phyloP scores from a whole-genome alignment of 1,140 invertebrate genomes.

The Hesperophylax magnus region DNA sequence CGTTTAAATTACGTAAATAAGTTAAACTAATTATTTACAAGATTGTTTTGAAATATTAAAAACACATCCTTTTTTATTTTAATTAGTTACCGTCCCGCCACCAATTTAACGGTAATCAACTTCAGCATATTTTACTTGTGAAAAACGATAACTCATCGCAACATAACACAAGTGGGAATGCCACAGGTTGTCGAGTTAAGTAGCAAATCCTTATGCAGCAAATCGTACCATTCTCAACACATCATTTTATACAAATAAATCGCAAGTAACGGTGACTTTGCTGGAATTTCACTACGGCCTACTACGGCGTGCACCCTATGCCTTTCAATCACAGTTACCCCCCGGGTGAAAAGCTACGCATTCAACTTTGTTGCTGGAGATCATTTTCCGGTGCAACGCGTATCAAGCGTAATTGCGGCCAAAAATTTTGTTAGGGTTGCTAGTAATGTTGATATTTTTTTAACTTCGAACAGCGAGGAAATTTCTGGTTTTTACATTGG shows the following conservation, averaged over 20 bases:
- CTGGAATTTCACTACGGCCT: slow-evolving; percentile 28
- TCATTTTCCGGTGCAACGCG: not conserved
- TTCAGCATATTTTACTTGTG: not conserved
- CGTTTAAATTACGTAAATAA: no score
- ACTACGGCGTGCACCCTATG: not conserved
- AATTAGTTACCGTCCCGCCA: not conserved
- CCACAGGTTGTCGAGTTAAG: slow-evolving; percentile 54
- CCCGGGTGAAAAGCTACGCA: not conserved
- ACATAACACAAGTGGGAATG: slow-evolving; percentile 50
- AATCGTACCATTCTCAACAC: slow-evolving; percentile 53
- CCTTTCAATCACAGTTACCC: no score
- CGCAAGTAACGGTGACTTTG: slow-evolving; percentile 52
- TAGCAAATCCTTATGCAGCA: slow-evolving; percentile 46
- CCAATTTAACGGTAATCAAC: not conserved
- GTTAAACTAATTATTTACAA: no score
- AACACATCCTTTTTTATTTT: not conserved
- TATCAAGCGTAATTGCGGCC: no score
- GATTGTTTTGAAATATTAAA: no score
- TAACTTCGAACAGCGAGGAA: no score
- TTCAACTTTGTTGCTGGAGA: no score
- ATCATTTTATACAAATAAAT: slow-evolving; percentile 56
- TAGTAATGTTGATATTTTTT: no score
- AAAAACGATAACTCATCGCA: slow-evolving; percentile 24
- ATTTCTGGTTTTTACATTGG: no score
- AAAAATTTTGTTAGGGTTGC: no score